Evolutionary conservation across 2,113 vertebrate genomes (phyloP), one percentile per base, ranked within the genome.

Genomic region (Eupsittula cactorum): DNA sequence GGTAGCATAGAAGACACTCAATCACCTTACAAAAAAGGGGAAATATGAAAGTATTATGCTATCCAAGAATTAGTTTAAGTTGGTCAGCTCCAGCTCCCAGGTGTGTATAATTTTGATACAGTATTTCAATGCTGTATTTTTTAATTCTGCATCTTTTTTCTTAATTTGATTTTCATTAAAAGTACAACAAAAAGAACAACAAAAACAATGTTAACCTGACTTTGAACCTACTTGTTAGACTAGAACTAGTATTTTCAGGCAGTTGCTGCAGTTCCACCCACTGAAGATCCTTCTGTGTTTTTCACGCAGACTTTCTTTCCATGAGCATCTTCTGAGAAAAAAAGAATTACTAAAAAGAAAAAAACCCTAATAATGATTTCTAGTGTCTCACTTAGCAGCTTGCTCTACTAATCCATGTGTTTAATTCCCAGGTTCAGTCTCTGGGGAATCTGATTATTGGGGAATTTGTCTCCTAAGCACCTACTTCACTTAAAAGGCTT

Each of bases 371-470:
- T 60, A 63, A 64, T 49, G 18, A 69, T 82, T 91, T 90, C 41
- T 90, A 80, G 35, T 16, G 6, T 90, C 59, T 88, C 7, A 65
- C 31, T 42, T 82, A 74, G 77, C 63, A 83, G 55, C 39, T 50
- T 91, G 29, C 27, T 92, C 88, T 88, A 86, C 53, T 94, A 93
- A 90, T 90, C 41, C 42, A 46, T 20, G 17, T 90, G 10, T 94
- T 91, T 70, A 88, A 86, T 70, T 91, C 42, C 9, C n/a, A 78
- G 28, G n/a, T 90, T 90, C 50, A 80, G 31, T 82, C 59, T 83
- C 90, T 65, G 33, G 57, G n/a, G 37, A 87, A 80, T 86, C 37
- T 86, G 41, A 85, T 65, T 77, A 44, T 60, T 77, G 50, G n/a
- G 53, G 33, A 90, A 82, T 29, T 77, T 80, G 63, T 86, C 52